Base-by-base conservation (phyloP, 2,113 vertebrate species). In the Pelmatolapia mariae region DNA sequence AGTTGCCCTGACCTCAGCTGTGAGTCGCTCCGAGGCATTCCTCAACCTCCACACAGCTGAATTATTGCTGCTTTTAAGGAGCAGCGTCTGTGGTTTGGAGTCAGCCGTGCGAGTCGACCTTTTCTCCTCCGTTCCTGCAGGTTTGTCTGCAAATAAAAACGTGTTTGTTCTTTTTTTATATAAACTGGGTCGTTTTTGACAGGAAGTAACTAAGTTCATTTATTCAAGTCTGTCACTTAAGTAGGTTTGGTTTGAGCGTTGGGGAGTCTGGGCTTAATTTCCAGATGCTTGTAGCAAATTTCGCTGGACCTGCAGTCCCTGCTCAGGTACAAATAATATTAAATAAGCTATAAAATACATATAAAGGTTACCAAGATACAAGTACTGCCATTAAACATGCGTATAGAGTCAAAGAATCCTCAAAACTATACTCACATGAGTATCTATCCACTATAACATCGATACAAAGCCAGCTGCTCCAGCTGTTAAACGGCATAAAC, bases 221-320 rank as follows among this genome's bases (percentile, higher is more conserved):
- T 73, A 0, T 68, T 68, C 19, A 68, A 68, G 63, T 68, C 10
- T 1, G 10, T 19, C 33, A 15, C 19, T 40, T 38, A 22, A 38
- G 33, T 40, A 10, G 13, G 22, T 73, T 45, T 73, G 38, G n/a
- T 43, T 73, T 29, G 22, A 18, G 66, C 5, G 9, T 3, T 2
- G 8, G 5, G 57, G 38, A 4, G 57, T 61, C 15, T 61, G 57
- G 57, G 57, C 57, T 59, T 59, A 18, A 59, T 59, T 31, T 59
- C 0, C 57, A 31, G 57, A 59, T 18, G 26, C 57, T 53, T 53
- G 19, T 31, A 31, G 31, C 26, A 59, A 1, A 31, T 59, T 0
- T 22, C 38, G 10, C 1, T 38, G 31, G 1, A 1, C 31, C 61
- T 66, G 61, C 61, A 22, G 63, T 43, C 0, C 0, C 66, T 43